These are phyloP conservation scores for Nasonia oneida DNA, from an alignment of 2,888 invertebrate genomes.

Conservation along the genomic window DNA sequence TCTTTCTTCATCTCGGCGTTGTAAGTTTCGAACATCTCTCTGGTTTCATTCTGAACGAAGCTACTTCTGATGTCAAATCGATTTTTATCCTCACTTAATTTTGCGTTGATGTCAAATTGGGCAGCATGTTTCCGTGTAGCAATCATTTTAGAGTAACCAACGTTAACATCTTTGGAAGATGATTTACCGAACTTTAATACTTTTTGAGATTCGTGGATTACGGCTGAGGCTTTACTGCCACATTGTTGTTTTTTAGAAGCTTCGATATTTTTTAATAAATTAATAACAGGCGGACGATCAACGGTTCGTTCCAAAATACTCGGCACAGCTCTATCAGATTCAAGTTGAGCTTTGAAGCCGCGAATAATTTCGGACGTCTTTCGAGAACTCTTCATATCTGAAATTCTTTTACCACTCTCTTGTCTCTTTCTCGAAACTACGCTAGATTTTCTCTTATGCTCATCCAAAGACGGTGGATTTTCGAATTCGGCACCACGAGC, in stretches of 20 bases:
- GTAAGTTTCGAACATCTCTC: conserved; percentile 29
- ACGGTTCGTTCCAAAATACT: neutral
- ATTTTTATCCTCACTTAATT: neutral
- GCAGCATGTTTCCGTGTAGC: neutral
- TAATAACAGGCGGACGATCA: neutral
- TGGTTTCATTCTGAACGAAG: conserved; percentile 42
- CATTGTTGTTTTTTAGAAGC: neutral
- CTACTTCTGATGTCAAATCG: conserved; percentile 29
- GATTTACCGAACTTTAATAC: neutral
- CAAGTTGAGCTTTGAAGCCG: neutral
- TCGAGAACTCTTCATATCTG: neutral
- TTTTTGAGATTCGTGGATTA: neutral
- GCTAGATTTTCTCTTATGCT: neutral
- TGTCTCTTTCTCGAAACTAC: neutral
- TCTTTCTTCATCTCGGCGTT: conserved; percentile 43
- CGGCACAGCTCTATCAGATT: neutral
- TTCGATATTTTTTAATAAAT: neutral
- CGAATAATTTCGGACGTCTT: neutral
- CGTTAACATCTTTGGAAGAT: neutral
- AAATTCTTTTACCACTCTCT: neutral
- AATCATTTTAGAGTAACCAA: neutral
- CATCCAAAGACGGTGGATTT: neutral
- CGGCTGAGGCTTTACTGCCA: neutral
- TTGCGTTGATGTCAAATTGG: neutral
- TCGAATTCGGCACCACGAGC: conserved; percentile 64